Conservation (phyloP, 2,113 vertebrate genomes). For the Aviceda subcristata region DNA sequence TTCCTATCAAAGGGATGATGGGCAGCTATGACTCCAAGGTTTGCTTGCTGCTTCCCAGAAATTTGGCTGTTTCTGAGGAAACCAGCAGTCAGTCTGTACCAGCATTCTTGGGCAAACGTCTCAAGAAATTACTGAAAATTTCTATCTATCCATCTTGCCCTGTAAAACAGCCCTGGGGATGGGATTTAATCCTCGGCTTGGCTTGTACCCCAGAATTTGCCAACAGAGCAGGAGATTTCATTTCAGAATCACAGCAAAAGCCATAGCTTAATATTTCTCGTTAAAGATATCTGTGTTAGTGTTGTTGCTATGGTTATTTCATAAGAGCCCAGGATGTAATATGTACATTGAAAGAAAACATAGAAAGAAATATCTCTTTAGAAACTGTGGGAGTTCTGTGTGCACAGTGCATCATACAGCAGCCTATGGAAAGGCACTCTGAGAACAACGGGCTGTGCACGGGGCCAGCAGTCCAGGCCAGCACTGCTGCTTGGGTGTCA, state of each 20-base stretch:
- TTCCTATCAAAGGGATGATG: neutral
- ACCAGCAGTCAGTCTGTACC: neutral
- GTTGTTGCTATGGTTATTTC: neutral
- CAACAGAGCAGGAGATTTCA: neutral
- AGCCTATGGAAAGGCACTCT: neutral
- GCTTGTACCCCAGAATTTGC: neutral
- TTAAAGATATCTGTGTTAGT: neutral
- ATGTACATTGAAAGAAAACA: neutral
- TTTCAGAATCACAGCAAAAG: neutral
- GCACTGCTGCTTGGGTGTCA: rapidly evolving
- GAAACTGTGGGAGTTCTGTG: neutral
- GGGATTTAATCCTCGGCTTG: neutral
- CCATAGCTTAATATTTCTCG: neutral
- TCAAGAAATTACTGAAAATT: neutral
- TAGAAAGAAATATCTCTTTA: neutral
- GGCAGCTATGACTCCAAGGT: neutral
- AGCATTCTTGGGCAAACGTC: neutral
- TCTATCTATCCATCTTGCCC: neutral
- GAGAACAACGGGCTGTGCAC: neutral
- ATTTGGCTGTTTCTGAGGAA: neutral
- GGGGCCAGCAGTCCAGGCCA: rapidly evolving
- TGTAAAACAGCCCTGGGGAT: neutral
- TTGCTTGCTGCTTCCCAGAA: neutral
- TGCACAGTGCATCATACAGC: too few relatives aligned
- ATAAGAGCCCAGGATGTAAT: neutral